Evolutionary conservation across 2,113 vertebrate genomes (phyloP).

Genomic region (Cyanoramphus novaezelandiae): DNA sequence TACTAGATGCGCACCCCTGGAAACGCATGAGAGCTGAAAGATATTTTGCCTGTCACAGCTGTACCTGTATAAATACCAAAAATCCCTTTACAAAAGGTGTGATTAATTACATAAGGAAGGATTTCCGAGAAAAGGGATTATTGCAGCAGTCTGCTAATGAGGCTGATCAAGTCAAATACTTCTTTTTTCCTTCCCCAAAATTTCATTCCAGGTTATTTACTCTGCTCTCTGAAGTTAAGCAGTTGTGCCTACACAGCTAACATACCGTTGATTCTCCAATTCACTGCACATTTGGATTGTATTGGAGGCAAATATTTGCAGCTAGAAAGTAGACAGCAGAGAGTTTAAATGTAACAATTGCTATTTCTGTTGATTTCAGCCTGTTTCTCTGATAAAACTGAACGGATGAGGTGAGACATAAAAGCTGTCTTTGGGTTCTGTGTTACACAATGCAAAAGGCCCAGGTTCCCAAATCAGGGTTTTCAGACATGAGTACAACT

Average conservation of each 20-base stretch:
- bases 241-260: conserved; percentile 71
- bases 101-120: conserved; percentile 10
- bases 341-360: conserved; percentile 45
- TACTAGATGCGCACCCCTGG: not conserved
- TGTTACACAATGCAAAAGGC: not conserved
- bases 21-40: not conserved
- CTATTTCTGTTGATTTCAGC: conserved; percentile 40
- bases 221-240: conserved; percentile 70
- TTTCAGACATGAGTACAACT: not conserved
- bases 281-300: conserved; percentile 70
- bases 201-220: conserved; percentile 58
- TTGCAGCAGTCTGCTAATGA: conserved; percentile 44
- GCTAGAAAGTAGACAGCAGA: not conserved
- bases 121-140: not conserved
- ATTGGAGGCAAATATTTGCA: conserved; percentile 66
- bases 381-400: not conserved
- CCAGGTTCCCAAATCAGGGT: not conserved
- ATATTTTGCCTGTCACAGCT: not conserved
- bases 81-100: not conserved
- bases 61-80: not conserved
- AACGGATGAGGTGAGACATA: not conserved
- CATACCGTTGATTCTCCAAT: conserved; percentile 72
- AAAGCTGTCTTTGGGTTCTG: not conserved
- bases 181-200: not conserved
- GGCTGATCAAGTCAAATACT: conserved; percentile 56